A percentile compares a stretch with the other conserved stretches of the same genome.
phyloP scores from a whole-genome alignment of 2,797 vertebrate genomes.

The Phataginus tricuspis region DNA sequence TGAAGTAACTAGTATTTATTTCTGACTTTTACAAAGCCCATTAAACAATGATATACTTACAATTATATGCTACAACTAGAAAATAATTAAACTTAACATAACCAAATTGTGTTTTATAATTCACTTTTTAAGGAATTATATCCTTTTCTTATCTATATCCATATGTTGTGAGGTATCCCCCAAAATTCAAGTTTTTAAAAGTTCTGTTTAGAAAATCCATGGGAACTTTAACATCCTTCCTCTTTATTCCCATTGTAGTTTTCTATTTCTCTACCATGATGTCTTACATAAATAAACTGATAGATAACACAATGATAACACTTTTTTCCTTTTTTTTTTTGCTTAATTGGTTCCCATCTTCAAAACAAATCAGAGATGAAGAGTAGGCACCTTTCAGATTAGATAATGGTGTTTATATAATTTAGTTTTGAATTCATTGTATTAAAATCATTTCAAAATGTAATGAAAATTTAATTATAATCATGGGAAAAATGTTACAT shows the following conservation, averaged over 20 bases:
- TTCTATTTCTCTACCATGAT: not conserved
- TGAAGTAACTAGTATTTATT: not conserved
- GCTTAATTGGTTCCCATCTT: rapidly evolving
- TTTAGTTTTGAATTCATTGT: not conserved
- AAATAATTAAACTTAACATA: not conserved
- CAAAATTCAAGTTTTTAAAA: not conserved
- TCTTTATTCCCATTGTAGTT: not conserved
- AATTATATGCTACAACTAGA: not conserved
- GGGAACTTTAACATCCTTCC: not conserved
- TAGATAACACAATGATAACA: not conserved
- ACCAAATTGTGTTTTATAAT: not conserved
- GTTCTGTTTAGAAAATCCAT: not conserved
- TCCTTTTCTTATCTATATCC: not conserved
- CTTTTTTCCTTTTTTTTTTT: not conserved
- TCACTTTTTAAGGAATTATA: not conserved
- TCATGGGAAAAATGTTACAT: not conserved
- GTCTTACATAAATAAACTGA: not conserved
- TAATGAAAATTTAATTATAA: constrained; percentile 56
- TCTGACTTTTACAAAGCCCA: not conserved
- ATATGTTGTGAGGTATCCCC: not conserved
- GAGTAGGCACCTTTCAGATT: not conserved
- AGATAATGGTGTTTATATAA: not conserved
- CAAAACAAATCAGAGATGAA: not conserved
- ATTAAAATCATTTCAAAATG: constrained; percentile 43
- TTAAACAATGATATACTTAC: not conserved